Evolutionary conservation across 1,140 invertebrate species (phyloP), one percentile per base, ranked within the genome.

Genomic region (Diachasmimorpha longicaudata): DNA sequence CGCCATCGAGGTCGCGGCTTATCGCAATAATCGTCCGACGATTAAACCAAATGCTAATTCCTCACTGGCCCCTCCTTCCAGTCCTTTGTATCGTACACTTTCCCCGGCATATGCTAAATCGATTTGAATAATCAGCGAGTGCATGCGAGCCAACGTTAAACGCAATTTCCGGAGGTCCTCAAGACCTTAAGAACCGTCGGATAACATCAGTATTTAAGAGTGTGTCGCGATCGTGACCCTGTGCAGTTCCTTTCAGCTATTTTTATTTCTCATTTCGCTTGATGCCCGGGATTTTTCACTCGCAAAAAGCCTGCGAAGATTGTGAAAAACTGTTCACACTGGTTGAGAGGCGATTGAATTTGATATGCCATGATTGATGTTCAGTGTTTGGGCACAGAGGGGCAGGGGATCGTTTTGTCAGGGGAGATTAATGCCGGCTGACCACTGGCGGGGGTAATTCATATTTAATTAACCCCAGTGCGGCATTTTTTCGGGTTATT

Each of bases 111-210:
- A 63, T 25, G 58, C 23, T 1, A 31, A 66, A 74, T 74, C 72
- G 36, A 74, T 74, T 44, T 16, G 23, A 67, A 55, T 52, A 67
- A 39, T 37, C 37, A 23, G 8, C 11, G 23, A 3, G 19, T 16
- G 44, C 42, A 66, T 74, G 36, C 58, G 23, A 46, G 36, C 25
- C 55, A 48, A 74, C 39, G 39, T 36, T 74, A 74, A 74, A 74
- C 42, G 72, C 58, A 74, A 66, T 66, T 74, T 74, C 72, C 72
- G 63, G 72, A 46, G 39, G 58, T 67, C 71, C 44, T 72, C 19
- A 36, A 31, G 36, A 31, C 23, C 23, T 25, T 52, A 23, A 46
- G n/a, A n/a, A 19, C 46, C 13, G 4, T 55, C 46, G 23, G 46
- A 31, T 72, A 72, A 55, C 31, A 72, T 72, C 70, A 72, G 23